These are phyloP conservation scores for Probosciger aterrimus DNA, from an alignment of 2,113 vertebrate genomes.

Conservation along the genomic window DNA sequence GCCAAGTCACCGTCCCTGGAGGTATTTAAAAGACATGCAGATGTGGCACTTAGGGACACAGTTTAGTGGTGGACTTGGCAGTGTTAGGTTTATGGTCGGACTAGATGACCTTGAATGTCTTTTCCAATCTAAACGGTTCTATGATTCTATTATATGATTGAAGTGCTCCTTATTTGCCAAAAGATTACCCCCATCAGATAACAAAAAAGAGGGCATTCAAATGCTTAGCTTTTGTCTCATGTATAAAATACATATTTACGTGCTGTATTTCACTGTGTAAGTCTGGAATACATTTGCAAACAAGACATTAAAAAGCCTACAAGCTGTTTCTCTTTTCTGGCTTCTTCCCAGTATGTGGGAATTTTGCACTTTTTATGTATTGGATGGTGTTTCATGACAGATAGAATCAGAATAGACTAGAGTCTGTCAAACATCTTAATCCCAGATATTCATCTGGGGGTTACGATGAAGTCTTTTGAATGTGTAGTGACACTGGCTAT, in stretches of 20 bases:
- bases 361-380: background rate
- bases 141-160: background rate
- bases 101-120: background rate
- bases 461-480: background rate
- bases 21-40: background rate
- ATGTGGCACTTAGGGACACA: background rate
- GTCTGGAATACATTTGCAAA: background rate
- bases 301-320: background rate
- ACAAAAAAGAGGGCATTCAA: background rate
- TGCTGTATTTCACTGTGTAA: background rate
- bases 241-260: background rate
- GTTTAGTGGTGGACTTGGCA: background rate
- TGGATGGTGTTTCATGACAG: background rate
- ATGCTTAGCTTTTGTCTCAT: background rate
- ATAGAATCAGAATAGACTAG: background rate
- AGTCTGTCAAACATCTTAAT: background rate
- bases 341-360: background rate
- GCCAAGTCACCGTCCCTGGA: too few relatives aligned
- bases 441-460: background rate
- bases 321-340: background rate
- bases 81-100: background rate
- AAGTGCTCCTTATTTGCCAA: background rate
- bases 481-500: background rate
- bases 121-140: background rate
- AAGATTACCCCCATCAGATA: background rate